Evolutionary conservation across 2,888 invertebrate species (phyloP).

Genomic region (Sabellastarte sp.): DNA sequence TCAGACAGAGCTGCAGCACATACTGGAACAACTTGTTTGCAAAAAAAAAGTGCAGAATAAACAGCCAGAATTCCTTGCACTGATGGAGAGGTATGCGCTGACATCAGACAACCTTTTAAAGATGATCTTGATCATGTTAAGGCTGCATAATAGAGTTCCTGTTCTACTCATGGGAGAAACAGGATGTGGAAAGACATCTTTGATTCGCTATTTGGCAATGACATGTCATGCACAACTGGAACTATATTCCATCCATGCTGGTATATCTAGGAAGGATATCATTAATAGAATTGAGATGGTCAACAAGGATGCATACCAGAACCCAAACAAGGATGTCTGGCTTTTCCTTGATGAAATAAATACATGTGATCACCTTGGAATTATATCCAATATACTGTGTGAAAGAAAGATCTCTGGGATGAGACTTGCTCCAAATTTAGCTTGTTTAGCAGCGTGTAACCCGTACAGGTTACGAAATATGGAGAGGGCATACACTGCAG

Average conservation of each 20-base stretch:
- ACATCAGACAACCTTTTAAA: not conserved
- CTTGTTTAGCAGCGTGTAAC: not conserved
- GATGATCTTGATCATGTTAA: not conserved
- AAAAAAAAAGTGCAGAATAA: not conserved
- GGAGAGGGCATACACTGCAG: not conserved
- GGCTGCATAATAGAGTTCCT: not conserved
- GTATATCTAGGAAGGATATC: not conserved
- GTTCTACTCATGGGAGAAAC: not conserved
- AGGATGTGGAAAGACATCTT: not conserved
- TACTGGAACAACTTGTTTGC: not conserved
- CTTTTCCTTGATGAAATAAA: not conserved
- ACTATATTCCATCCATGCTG: not conserved
- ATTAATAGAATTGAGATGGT: not conserved
- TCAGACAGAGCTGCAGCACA: not conserved
- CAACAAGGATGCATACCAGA: not conserved
- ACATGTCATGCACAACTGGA: not conserved
- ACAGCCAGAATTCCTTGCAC: not conserved
- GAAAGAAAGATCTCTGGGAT: not conserved
- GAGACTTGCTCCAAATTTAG: not conserved
- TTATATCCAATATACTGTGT: not conserved
- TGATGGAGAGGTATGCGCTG: not conserved
- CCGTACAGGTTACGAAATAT: not conserved
- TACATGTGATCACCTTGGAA: not conserved
- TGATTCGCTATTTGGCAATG: not conserved
- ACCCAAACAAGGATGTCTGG: not conserved